Evolutionary conservation across 2,797 vertebrate species (phyloP).

Genomic region (Bufotes viridis): DNA sequence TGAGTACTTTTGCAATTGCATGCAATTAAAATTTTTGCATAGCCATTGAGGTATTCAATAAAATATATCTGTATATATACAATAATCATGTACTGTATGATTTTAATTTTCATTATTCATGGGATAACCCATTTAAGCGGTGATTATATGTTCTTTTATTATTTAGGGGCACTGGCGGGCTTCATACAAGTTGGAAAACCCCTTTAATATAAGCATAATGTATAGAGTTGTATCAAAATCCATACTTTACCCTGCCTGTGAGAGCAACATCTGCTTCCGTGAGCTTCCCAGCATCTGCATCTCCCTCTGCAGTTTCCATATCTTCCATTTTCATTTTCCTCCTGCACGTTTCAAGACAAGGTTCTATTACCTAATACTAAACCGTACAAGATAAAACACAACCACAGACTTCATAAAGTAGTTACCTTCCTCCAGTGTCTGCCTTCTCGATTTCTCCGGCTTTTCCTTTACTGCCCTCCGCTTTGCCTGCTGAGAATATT

Average conservation of each 20-base stretch:
- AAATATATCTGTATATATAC: too few relatives aligned
- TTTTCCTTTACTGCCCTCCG: neutral
- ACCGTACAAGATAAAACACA: neutral
- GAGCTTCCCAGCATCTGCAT: slow-evolving; percentile 77
- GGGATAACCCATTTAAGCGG: too few relatives aligned
- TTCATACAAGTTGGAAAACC: too few relatives aligned
- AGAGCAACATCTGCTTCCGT: slow-evolving; percentile 76
- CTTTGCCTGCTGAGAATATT: neutral
- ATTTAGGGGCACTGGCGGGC: too few relatives aligned
- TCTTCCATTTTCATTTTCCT: slow-evolving; percentile 2
- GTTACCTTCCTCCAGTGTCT: slow-evolving; percentile 11
- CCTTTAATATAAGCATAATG: too few relatives aligned
- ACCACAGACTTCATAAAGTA: neutral
- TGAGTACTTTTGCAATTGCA: too few relatives aligned
- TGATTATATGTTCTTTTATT: too few relatives aligned
- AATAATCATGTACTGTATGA: too few relatives aligned
- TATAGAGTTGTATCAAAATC: neutral
- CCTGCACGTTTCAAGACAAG: neutral
- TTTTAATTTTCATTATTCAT: too few relatives aligned
- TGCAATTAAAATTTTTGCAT: too few relatives aligned
- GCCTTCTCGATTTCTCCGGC: neutral
- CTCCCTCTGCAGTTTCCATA: slow-evolving; percentile 60
- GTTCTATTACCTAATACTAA: neutral
- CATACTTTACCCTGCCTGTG: slow-evolving; percentile 79
- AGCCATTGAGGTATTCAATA: too few relatives aligned